Base-by-base conservation (phyloP, 1,140 invertebrate genomes). In the Epicauta chinensis region DNA sequence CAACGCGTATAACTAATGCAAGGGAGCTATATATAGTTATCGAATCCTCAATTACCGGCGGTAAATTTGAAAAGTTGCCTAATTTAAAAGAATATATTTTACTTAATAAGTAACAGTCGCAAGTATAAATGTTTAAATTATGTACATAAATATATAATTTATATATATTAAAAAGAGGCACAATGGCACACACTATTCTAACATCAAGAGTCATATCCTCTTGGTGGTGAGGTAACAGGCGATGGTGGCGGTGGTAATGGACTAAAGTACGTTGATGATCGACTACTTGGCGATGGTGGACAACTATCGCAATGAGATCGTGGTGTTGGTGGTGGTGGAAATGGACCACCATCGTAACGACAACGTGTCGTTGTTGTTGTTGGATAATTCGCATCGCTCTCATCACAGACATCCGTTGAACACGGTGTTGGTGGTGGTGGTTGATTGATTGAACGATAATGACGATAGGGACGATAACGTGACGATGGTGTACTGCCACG, bases 381-480 rank as follows among this genome's bases (percentile, higher is more conserved):
- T 9, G 71, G 77, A 61, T 83, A 83, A 63, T 83, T 82, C 37
- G 77, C 83, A 63, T 92, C 89, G 2, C 86, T 89, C 61, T 94
- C 91, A 63, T 93, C 89, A 68, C 88, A 93, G 9, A 94, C 87
- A 68, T 96, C 93, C 2, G 93, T 96, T 58, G 89, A 91, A 68
- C 91, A 95, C 0, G 93, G 93, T 5, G 93, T 96, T 2, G 92
- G 92, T 1, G 91, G 92, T 12, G 93, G 93, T 1, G 90, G 90
- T 58, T 87, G 82, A 73, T 91, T 89, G 17, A 83, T 82, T 13
- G 79, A 80, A 55, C 85, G 80, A 68, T 91, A 90, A 66, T 85
- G 82, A 15, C 85, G 76, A 68, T 89, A 88, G 1, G 84, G 82
- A 35, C 82, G 78, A 44, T 77, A 77, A 15, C 76, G 66, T 10